Conservation (phyloP, 2,113 vertebrate genomes). For the Sapajus apella region DNA sequence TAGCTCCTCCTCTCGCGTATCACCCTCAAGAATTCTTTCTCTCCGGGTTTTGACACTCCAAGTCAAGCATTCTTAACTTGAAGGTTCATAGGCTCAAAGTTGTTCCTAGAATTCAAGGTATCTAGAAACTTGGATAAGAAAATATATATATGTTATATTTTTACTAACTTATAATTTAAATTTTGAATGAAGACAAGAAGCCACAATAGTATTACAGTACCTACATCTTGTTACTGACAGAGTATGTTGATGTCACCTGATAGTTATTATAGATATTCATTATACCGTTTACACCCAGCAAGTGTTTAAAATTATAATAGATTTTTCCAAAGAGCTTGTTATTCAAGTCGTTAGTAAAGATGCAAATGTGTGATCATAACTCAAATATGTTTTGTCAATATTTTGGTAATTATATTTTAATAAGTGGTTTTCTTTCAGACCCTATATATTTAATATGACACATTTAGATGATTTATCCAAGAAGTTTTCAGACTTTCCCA, state of each 20-base stretch:
- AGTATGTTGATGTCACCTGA: neutral
- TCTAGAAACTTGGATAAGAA: neutral
- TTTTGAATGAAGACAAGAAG: neutral
- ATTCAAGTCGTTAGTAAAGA: neutral
- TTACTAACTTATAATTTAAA: neutral
- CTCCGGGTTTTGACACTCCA: neutral
- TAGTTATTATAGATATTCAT: neutral
- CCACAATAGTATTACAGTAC: neutral
- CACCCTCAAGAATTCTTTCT: neutral
- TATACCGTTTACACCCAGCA: neutral
- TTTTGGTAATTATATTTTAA: neutral
- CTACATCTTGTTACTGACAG: neutral
- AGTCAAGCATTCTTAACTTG: neutral
- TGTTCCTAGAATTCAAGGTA: neutral
- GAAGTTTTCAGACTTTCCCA: neutral
- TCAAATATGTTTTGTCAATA: neutral
- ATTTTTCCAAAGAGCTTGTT: neutral
- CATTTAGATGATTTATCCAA: neutral
- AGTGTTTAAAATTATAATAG: neutral
- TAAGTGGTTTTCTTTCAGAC: neutral
- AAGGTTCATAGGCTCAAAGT: neutral
- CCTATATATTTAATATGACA: neutral
- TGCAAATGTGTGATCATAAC: neutral
- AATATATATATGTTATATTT: neutral
- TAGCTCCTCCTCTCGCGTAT: neutral